Evolutionary conservation across 2,888 invertebrate species (phyloP).

Genomic region (Cordilura impudica): DNA sequence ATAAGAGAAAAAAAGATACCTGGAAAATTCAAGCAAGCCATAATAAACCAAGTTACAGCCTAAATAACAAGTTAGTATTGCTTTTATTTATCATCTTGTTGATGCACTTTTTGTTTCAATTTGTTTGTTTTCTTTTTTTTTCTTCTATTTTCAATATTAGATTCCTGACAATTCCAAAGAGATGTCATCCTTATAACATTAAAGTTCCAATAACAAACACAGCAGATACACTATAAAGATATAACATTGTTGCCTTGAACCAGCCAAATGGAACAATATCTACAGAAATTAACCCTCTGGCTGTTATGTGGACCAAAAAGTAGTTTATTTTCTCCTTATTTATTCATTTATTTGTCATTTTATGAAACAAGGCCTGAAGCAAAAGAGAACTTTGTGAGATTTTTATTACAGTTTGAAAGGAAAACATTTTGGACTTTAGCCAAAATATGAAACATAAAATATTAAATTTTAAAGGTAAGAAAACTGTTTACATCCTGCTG

Average conservation of each 20-base stretch:
- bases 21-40: not conserved
- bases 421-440: not conserved
- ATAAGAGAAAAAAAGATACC: not conserved
- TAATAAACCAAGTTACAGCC: slow-evolving; percentile 21
- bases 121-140: too few relatives aligned
- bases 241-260: not conserved
- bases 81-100: slow-evolving; percentile 19
- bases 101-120: not conserved
- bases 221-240: not conserved
- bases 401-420: slow-evolving; percentile 33
- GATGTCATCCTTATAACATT: not conserved
- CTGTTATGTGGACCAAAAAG: too few relatives aligned
- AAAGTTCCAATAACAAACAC: not conserved
- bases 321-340: too few relatives aligned
- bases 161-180: slow-evolving; percentile 1
- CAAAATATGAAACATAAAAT: not conserved
- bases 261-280: not conserved
- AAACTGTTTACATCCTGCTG: not conserved
- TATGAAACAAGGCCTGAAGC: not conserved
- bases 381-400: slow-evolving; percentile 3
- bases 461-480: not conserved
- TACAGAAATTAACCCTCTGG: slow-evolving; percentile 14
- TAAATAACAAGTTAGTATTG: slow-evolving; percentile 10
- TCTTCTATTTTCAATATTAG: too few relatives aligned
- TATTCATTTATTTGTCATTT: too few relatives aligned